These are phyloP conservation scores for Carlito syrichta DNA, from an alignment of 2,113 vertebrate genomes.

Conservation along the genomic window DNA sequence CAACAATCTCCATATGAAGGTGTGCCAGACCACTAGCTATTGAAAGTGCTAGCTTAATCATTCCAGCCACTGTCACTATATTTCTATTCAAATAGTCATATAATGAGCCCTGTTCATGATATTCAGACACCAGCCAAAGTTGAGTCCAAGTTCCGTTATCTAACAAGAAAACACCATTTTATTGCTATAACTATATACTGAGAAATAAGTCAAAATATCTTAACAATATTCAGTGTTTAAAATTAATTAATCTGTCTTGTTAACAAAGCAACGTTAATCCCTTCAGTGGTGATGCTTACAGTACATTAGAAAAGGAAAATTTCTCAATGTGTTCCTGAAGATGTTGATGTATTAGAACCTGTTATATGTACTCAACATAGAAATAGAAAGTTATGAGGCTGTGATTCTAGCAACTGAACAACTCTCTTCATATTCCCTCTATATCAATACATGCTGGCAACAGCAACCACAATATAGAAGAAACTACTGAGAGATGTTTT, in stretches of 20 bases:
- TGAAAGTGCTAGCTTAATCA: constrained; percentile 90
- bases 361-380: not conserved
- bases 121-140: constrained; percentile 99
- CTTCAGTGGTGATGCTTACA: not conserved
- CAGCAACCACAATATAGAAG: not conserved
- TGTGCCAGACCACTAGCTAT: constrained; percentile 95
- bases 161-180: constrained; percentile 64
- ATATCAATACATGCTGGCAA: not conserved
- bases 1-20: constrained; percentile 99
- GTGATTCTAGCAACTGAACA: not conserved
- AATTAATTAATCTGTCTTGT: not conserved
- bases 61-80: constrained; percentile 88
- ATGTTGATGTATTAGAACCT: not conserved
- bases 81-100: constrained; percentile 96
- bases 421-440: not conserved
- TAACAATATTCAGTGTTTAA: not conserved
- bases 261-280: not conserved
- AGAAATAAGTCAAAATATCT: not conserved
- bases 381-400: not conserved
- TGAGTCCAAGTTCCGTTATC: constrained; percentile 98
- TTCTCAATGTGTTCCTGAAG: not conserved
- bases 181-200: not conserved
- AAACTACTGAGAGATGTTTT: not conserved
- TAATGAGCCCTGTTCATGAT: constrained; percentile 96
- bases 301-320: not conserved